A percentile compares a stretch with the other conserved stretches of the same genome.
Conservation (phyloP, 2,113 vertebrate genomes). For the Melanerpes formicivorus region DNA sequence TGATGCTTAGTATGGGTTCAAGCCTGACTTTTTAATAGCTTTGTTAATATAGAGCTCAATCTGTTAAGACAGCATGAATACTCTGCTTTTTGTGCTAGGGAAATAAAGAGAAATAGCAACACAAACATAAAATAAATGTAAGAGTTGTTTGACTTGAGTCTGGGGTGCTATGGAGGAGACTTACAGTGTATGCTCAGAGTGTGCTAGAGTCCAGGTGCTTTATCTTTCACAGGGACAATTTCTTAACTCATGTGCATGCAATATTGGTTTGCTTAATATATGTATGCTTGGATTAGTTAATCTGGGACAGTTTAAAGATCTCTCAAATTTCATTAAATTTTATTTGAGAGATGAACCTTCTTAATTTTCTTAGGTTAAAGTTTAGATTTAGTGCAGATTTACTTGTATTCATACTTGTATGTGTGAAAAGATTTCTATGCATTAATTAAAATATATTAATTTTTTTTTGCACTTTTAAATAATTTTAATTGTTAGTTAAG, state of each 20-base stretch:
- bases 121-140: background rate
- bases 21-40: background rate
- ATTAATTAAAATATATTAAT: background rate
- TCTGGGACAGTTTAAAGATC: background rate
- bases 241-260: background rate
- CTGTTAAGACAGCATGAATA: background rate
- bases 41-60: background rate
- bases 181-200: background rate
- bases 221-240: accelerated
- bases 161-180: background rate
- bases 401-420: background rate
- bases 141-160: background rate
- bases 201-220: background rate
- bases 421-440: background rate
- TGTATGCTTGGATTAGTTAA: background rate
- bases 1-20: background rate
- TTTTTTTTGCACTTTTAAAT: background rate
- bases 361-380: background rate
- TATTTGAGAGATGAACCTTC: background rate
- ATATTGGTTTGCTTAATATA: accelerated
- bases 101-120: background rate
- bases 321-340: background rate
- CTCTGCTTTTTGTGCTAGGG: background rate
- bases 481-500: background rate
- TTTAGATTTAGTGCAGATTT: background rate